These are phyloP conservation scores for Trachops cirrhosus DNA, from an alignment of 2,797 vertebrate species.

Conservation along the genomic window DNA sequence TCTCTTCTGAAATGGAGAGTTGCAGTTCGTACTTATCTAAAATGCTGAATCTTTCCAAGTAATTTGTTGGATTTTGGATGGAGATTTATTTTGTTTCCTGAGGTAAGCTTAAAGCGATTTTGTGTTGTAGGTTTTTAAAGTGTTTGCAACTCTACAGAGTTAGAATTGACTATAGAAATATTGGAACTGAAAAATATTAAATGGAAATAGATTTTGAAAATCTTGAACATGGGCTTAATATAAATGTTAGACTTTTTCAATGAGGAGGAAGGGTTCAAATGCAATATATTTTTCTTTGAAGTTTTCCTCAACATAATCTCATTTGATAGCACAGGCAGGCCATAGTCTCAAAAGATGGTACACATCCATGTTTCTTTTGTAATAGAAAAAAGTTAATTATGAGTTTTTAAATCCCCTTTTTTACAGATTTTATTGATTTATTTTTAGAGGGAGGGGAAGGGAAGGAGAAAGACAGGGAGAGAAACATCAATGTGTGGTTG, in stretches of 20 bases:
- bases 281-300: background rate
- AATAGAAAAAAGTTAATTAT: background rate
- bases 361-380: background rate
- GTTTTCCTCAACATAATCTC: background rate
- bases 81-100: background rate
- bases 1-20: background rate
- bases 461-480: no score
- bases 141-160: background rate
- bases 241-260: background rate
- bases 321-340: background rate
- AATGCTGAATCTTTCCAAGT: background rate
- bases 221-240: background rate
- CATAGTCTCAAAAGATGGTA: background rate
- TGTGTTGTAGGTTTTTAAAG: slow-evolving; percentile 28
- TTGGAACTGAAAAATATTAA: background rate
- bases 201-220: background rate
- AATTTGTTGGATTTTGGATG: background rate
- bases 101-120: background rate
- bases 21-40: background rate
- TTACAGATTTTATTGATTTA: no score
- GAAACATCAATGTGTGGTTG: no score
- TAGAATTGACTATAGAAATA: slow-evolving; percentile 35
- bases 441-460: no score
- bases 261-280: background rate
- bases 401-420: background rate